phyloP scores from a whole-genome alignment of 1,140 invertebrate genomes.

The Drosophila orena region DNA sequence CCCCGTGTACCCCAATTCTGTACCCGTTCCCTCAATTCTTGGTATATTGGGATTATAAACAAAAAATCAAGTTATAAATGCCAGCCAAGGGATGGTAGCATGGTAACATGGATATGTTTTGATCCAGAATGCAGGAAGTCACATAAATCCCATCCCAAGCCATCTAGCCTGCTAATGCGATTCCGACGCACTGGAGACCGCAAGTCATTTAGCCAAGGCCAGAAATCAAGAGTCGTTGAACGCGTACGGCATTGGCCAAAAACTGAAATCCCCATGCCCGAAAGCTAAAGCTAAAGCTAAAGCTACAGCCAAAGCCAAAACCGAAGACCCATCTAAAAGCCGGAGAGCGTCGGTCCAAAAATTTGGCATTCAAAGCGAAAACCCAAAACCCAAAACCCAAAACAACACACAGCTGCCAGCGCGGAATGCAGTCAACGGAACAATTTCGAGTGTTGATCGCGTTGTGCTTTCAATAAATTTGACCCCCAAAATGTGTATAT shows the following conservation, averaged over 20 bases:
- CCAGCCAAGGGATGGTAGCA: too few relatives aligned
- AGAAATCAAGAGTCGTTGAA: conserved; percentile 58
- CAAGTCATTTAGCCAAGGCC: conserved; percentile 6
- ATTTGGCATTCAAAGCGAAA: conserved; percentile 44
- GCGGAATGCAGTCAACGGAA: conserved; percentile 74
- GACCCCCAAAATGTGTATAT: conserved; percentile 70
- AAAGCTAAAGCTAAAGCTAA: conserved; percentile 11
- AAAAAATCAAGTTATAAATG: not conserved
- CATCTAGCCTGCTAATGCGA: too few relatives aligned
- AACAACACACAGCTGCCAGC: too few relatives aligned
- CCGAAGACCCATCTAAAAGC: conserved; percentile 13
- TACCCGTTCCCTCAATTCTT: conserved; percentile 12
- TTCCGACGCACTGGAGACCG: not conserved
- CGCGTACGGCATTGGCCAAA: conserved; percentile 59
- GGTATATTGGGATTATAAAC: too few relatives aligned
- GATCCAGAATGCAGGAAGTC: not conserved
- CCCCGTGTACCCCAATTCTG: too few relatives aligned
- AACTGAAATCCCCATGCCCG: conserved; percentile 5
- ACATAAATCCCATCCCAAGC: not conserved
- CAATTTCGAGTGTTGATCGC: conserved; percentile 38
- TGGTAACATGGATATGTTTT: too few relatives aligned
- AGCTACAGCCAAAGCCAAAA: conserved; percentile 1
- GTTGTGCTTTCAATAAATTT: conserved; percentile 54
- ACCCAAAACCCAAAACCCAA: not conserved
- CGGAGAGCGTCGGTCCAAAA: conserved; percentile 23